Conservation (phyloP, 2,113 vertebrate species). For the Xenopus borealis region DNA sequence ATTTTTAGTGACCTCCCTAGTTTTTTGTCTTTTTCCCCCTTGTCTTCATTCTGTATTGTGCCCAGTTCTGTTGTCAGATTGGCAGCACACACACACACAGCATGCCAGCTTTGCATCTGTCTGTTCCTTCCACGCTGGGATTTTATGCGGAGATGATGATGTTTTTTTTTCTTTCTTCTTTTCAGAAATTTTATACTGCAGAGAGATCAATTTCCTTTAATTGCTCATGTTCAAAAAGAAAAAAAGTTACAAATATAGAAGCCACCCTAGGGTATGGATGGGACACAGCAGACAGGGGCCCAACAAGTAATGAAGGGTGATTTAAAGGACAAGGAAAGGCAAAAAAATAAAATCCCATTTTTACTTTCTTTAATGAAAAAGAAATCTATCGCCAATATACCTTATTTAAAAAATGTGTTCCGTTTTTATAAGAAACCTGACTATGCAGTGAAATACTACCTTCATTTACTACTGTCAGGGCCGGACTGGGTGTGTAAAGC, state of each 20-base stretch:
- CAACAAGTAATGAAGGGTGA: no score
- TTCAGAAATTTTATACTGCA: not conserved
- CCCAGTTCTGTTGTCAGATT: not conserved
- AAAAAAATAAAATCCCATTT: no score
- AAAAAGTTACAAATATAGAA: no score
- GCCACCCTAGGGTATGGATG: not conserved
- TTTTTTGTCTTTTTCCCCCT: not conserved
- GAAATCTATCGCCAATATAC: no score
- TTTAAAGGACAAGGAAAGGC: no score
- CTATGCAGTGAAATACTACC: no score
- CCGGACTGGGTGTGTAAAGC: no score
- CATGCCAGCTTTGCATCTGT: constrained; percentile 11
- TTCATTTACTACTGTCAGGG: no score
- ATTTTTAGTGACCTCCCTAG: no score
- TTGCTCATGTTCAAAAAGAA: not conserved
- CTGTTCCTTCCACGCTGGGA: constrained; percentile 3
- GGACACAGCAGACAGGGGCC: not conserved
- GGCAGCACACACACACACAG: not conserved
- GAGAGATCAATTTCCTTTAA: not conserved
- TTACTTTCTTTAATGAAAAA: no score
- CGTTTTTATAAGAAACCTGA: no score
- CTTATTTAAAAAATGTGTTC: no score
- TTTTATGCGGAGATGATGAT: constrained; percentile 5
- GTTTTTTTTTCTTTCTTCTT: not conserved
- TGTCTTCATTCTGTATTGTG: not conserved